Base-by-base conservation (phyloP, 2,888 invertebrate species). In the Sarcophaga variegata region DNA sequence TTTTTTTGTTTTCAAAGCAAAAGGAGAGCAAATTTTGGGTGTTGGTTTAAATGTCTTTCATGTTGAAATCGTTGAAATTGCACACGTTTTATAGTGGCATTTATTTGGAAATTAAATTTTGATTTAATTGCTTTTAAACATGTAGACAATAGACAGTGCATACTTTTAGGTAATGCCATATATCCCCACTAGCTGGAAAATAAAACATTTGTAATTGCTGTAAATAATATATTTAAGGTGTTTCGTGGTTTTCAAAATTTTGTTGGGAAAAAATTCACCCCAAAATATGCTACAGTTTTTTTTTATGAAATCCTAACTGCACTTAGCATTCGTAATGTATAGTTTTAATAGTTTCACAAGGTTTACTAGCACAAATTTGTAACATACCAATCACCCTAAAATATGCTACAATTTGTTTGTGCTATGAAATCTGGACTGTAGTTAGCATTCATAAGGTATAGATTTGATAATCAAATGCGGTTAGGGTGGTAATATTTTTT, bases 71-170 rank as follows among this genome's bases (percentile, higher is more conserved):
- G 70, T 67, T 82, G 22, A 64, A 85, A 78, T 85, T 70, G 71
- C 62, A 69, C 78, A 83, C 79, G 76, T 83, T 76, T 75, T 25
- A 67, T 63, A 59, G 77, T 83, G 77, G 83, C 81, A 81, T 83
- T 86, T 86, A 87, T 81, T 70, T 83, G 63, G 45, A 83, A 83
- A 87, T 87, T 83, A 75, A 87, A 83, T 78, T 87, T 75, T 81
- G 86, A 83, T 87, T 87, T 83, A 83, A 87, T 81, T 87, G 81
- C 83, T 78, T 81, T 78, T 64, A 17, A 54, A 54, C 54, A 54
- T 54, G 54, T 54, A 14, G 12, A 54, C 12, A 54, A 54, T 54
- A 17, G 54, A 54, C 54, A 54, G 54, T 54, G 54, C 17, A 12
- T 54, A 54, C 17, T 14, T 54, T 14, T 17, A 54, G 17, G 12